A percentile compares a stretch with the other conserved stretches of the same genome.
phyloP scores from a whole-genome alignment of 2,113 vertebrate genomes.

The Zosterops pallidus region DNA sequence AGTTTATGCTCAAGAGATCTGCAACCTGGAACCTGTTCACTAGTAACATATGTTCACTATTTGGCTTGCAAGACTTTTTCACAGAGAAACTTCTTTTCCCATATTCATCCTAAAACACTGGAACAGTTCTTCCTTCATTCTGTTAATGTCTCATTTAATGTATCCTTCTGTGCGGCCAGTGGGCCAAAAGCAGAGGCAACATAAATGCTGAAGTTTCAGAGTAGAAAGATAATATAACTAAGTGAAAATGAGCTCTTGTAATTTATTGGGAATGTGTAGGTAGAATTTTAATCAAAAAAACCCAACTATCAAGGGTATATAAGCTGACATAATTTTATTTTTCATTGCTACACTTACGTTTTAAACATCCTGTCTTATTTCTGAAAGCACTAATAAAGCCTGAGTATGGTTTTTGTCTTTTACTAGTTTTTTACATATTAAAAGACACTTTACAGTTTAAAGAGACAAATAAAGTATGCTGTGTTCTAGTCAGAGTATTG shows the following conservation, averaged over 20 bases:
- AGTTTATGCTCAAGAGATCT: not conserved
- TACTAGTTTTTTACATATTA: not conserved
- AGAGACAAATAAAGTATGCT: not conserved
- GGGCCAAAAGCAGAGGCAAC: not conserved
- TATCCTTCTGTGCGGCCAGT: not conserved
- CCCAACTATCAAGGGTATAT: not conserved
- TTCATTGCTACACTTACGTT: not conserved
- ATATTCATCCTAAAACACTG: not conserved
- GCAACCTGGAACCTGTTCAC: not conserved
- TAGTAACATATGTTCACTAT: not conserved
- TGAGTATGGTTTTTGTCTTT: not conserved
- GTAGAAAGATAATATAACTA: not conserved
- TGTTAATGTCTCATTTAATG: not conserved
- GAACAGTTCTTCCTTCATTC: not conserved
- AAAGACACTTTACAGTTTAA: not conserved
- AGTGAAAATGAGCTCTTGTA: not conserved
- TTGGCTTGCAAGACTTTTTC: not conserved
- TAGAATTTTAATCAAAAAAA: not conserved
- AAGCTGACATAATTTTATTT: not conserved
- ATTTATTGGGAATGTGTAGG: not conserved
- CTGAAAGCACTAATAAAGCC: not conserved
- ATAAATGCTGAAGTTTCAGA: not conserved
- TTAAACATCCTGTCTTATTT: not conserved
- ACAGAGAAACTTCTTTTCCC: not conserved
- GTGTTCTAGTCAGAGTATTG: not conserved